A percentile compares a stretch with the other conserved stretches of the same genome.
Conservation (phyloP, 92 coral and sea anemone genomes). For the Montipora capitata region DNA sequence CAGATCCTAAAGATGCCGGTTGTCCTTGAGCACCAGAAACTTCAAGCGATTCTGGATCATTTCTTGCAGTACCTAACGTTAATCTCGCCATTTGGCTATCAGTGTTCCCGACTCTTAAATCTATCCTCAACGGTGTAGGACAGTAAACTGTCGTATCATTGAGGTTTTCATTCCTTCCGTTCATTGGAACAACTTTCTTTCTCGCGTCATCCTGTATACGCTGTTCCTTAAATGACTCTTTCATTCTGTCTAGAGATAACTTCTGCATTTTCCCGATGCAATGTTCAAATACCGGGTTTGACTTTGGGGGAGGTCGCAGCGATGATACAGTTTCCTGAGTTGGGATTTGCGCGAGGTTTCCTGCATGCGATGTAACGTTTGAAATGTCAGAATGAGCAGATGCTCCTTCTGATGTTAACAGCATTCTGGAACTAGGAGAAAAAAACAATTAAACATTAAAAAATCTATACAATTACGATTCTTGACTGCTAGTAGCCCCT, state of each 20-base stretch:
- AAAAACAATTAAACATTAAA: neutral
- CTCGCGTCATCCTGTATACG: neutral
- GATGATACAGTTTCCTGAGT: neutral
- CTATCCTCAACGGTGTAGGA: neutral
- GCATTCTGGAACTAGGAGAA: conserved; percentile 19
- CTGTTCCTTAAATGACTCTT: neutral
- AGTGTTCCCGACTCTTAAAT: neutral
- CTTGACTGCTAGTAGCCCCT: too few relatives aligned
- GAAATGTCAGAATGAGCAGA: neutral
- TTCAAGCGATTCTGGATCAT: neutral
- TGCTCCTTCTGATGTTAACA: neutral
- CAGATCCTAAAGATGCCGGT: conserved; percentile 24
- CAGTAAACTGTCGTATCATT: neutral
- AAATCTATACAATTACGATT: too few relatives aligned
- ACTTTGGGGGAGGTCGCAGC: neutral
- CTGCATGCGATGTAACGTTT: neutral
- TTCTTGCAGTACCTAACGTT: too few relatives aligned
- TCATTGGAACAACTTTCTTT: neutral
- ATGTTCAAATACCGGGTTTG: conserved; percentile 27
- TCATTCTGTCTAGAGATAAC: neutral
- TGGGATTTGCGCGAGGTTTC: neutral
- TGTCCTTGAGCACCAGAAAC: conserved; percentile 10
- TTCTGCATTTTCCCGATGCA: conserved; percentile 17
- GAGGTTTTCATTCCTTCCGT: neutral
- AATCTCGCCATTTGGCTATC: conserved; percentile 8